Base-by-base conservation (phyloP, 2,113 vertebrate genomes). In the Coracopsis vasa region DNA sequence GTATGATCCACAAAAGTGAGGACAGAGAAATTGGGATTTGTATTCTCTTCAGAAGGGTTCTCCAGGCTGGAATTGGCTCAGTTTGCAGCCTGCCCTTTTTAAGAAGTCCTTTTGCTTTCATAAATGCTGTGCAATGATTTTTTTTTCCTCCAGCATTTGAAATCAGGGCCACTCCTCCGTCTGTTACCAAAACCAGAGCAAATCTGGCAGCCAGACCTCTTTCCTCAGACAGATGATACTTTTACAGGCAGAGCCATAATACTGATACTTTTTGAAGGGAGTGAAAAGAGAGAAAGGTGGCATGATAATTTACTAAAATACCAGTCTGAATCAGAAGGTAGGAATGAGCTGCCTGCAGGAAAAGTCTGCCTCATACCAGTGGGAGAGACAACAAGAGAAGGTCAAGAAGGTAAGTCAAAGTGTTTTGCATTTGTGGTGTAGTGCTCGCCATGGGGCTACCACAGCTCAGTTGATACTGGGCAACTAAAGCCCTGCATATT, bases 371-470 rank as follows among this genome's bases (percentile, higher is more conserved):
- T 72, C 48, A 27, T 18, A 51, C 23, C 78, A 80, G 12, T 1
- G 5, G 33, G 3, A 74, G 18, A 84, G 28, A 50, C 21, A 23
- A 53, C 0, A 15, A 74, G 14, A 86, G 48, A 77, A 62, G 25
- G 50, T 84, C 67, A 69, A 79, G 42, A 65, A 75, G 35, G 20
- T 37, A 61, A 95, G 62, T 48, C 25, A 58, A 84, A 84, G 39
- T 33, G 15, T 8, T 91, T 42, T 91, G 53, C 37, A 86, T 86
- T 73, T 66, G 10, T 66, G 28, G 14, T 53, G 16, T 70, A 90
- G 23, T 29, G 10, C 20, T 70, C 0, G 0, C 37, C 37, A 14
- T 14, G 18, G 35, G 31, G 11, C 75, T 70, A 51, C 58, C 0
- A 0, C 45, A 95, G 67, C 16, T 73, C 18, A 9, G 25, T 5